These are phyloP conservation scores for Daboia siamensis DNA, from an alignment of 2,113 vertebrate genomes.

Conservation along the genomic window DNA sequence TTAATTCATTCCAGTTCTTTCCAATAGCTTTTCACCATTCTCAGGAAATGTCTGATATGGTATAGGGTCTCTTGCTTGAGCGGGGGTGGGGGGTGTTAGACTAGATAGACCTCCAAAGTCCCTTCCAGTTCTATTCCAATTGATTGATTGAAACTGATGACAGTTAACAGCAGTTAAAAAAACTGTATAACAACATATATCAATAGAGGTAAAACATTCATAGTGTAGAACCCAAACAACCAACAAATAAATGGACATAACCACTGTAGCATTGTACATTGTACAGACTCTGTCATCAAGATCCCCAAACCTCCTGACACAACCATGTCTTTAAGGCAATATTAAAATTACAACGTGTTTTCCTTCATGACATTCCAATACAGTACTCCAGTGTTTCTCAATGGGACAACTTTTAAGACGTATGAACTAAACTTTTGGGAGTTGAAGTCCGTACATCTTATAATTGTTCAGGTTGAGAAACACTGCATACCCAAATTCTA, in stretches of 20 bases:
- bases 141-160: neutral
- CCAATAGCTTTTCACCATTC: slow-evolving; percentile 3
- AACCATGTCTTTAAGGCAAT: neutral
- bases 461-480: too few relatives aligned
- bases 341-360: neutral
- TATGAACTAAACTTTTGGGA: neutral
- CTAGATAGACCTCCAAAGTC: too few relatives aligned
- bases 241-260: neutral
- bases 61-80: too few relatives aligned
- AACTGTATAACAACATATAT: neutral
- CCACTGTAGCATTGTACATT: neutral
- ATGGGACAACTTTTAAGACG: neutral
- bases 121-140: too few relatives aligned
- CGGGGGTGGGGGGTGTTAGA: fast-evolving
- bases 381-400: neutral
- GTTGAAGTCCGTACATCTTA: too few relatives aligned
- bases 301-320: neutral
- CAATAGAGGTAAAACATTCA: neutral
- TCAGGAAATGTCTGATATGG: neutral
- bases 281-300: neutral
- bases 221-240: neutral
- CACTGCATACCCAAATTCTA: neutral
- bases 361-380: too few relatives aligned
- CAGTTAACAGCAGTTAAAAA: neutral
- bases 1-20: slow-evolving; percentile 3